These are phyloP conservation scores for Hippopotamus amphibius DNA, from an alignment of 2,113 vertebrate genomes.

Conservation along the genomic window DNA sequence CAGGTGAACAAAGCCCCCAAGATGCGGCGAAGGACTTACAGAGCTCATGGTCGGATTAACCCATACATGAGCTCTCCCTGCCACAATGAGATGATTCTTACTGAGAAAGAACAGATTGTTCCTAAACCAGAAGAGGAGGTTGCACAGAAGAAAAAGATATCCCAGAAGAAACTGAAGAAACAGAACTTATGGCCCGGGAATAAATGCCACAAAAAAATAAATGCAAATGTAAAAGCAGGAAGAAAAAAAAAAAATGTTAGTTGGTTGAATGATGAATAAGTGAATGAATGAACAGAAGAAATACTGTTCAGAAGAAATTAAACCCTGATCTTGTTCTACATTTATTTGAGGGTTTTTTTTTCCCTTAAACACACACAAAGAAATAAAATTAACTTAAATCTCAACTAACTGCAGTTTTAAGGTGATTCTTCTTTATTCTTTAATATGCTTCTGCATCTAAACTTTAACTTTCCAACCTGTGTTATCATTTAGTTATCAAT, in stretches of 20 bases:
- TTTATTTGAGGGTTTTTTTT: background rate
- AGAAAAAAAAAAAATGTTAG: background rate
- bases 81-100: no score
- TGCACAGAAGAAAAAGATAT: no score
- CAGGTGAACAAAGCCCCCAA: no score
- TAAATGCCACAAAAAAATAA: no score
- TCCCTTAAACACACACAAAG: background rate
- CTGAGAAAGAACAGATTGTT: no score
- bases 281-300: background rate
- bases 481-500: background rate
- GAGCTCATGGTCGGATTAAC: no score
- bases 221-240: no score
- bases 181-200: no score
- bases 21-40: no score
- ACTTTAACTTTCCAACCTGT: slow-evolving; percentile 6
- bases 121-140: no score
- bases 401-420: background rate
- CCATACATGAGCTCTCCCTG: no score
- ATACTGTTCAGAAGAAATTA: background rate
- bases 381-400: slow-evolving; percentile 26
- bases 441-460: background rate
- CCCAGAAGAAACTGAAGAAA: no score
- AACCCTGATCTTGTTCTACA: slow-evolving; percentile 10
- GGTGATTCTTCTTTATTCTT: background rate
- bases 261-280: background rate